Percentiles rank a stretch among this genome's conserved stretches.
These are phyloP conservation scores for Pseudolaguvia tuberculata DNA, from an alignment of 2,113 vertebrate genomes.

Conservation along the genomic window DNA sequence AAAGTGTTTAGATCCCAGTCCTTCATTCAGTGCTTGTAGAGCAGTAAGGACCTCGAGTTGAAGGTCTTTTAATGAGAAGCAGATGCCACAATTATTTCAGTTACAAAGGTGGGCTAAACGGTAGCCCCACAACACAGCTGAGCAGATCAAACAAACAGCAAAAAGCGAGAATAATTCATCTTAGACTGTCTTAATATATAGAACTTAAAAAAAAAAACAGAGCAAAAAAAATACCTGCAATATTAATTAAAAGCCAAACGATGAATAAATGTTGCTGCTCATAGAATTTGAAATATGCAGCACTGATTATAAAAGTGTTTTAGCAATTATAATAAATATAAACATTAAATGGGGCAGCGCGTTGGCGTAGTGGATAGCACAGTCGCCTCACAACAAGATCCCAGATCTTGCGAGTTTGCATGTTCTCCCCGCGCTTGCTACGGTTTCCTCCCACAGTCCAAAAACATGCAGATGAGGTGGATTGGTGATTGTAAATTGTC, in stretches of 20 bases:
- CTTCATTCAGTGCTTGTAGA: slow-evolving; percentile 36
- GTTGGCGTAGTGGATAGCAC: too few species aligned
- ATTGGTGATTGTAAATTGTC: too few species aligned
- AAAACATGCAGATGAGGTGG: too few species aligned
- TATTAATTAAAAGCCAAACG: slow-evolving; percentile 33
- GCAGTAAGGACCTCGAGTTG: slow-evolving; percentile 33
- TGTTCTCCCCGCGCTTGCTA: too few species aligned
- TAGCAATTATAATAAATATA: neutral
- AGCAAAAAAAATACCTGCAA: slow-evolving; percentile 12
- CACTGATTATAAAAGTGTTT: neutral
- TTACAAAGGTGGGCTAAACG: slow-evolving; percentile 35
- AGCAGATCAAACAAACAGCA: slow-evolving; percentile 41
- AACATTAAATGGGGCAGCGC: too few species aligned
- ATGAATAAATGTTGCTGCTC: slow-evolving; percentile 13
- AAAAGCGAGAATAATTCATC: slow-evolving; percentile 38
- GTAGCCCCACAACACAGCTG: slow-evolving; percentile 48
- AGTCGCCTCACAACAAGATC: too few species aligned
- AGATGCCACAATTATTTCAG: slow-evolving; percentile 39
- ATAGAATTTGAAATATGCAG: neutral
- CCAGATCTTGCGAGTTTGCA: too few species aligned
- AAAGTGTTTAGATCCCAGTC: slow-evolving; percentile 22
- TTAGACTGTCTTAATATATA: slow-evolving; percentile 27
- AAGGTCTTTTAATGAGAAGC: slow-evolving; percentile 41
- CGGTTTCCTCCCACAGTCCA: too few species aligned
- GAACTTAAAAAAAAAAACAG: slow-evolving; percentile 11